Evolutionary conservation across 2,113 vertebrate species (phyloP).

Genomic region (Gracilinanus agilis): DNA sequence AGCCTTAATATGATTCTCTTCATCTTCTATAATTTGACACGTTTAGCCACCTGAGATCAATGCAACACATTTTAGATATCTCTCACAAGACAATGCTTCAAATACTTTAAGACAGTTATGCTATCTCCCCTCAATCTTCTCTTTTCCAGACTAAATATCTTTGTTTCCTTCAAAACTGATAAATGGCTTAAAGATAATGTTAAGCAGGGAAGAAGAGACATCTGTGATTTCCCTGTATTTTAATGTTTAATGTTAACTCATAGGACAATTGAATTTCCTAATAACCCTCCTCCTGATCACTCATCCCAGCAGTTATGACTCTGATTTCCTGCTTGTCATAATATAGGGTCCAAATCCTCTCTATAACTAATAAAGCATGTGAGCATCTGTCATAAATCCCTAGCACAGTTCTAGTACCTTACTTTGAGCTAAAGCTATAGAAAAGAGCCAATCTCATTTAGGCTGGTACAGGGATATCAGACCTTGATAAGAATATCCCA

Average conservation of each 20-base stretch:
- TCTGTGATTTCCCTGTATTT: neutral
- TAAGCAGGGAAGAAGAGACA: neutral
- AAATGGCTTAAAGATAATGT: neutral
- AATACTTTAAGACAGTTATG: neutral
- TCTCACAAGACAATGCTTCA: neutral
- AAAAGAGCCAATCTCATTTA: neutral
- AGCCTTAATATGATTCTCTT: no score
- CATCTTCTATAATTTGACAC: no score
- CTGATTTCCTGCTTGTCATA: neutral
- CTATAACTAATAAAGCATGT: neutral
- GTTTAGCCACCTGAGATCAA: neutral
- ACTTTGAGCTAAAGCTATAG: neutral
- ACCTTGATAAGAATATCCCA: neutral
- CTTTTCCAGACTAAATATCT: neutral
- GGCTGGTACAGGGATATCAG: neutral
- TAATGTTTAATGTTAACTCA: neutral
- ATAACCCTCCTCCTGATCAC: neutral
- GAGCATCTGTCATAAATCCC: neutral
- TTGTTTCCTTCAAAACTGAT: neutral
- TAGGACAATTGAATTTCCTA: neutral
- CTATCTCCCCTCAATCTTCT: neutral
- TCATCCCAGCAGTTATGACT: neutral
- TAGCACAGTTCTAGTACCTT: neutral
- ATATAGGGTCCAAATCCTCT: neutral
- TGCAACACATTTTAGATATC: neutral